Percentiles rank a stretch among this genome's conserved stretches.
These are phyloP conservation scores for Erethizon dorsatum DNA, from an alignment of 2,797 vertebrate genomes.

Conservation along the genomic window DNA sequence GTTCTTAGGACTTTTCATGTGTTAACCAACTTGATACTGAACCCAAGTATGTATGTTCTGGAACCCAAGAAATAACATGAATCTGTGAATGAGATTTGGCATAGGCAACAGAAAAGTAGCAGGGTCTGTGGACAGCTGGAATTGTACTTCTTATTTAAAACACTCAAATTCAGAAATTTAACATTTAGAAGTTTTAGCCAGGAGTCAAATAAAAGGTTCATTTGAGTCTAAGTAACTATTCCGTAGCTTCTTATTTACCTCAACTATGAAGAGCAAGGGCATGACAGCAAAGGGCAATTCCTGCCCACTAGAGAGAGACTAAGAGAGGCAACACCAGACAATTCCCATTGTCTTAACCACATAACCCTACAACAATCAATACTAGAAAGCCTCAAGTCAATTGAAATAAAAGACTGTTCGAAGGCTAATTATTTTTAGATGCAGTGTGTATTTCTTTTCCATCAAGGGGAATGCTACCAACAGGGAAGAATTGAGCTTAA, in stretches of 20 bases:
- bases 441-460: constrained; percentile 45
- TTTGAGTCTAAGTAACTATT: neutral
- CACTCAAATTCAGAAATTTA: neutral
- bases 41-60: neutral
- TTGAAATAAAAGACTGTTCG: constrained; percentile 30
- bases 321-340: neutral
- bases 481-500: constrained; percentile 29
- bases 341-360: constrained; percentile 29
- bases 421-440: constrained; percentile 70
- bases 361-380: constrained; percentile 27
- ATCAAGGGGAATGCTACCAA: neutral
- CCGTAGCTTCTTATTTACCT: neutral
- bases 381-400: constrained; percentile 40
- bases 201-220: constrained; percentile 1
- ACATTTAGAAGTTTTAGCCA: neutral
- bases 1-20: constrained; percentile 6
- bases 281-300: neutral
- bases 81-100: neutral
- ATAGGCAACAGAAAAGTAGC: neutral
- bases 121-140: neutral
- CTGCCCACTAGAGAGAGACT: neutral
- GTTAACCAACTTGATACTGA: constrained; percentile 23
- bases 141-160: constrained; percentile 51
- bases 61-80: constrained; percentile 9
- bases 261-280: neutral